A percentile compares a stretch with the other conserved stretches of the same genome.
Evolutionary conservation across 2,888 invertebrate genomes (phyloP).

Genomic region (Ormyrus labotus): DNA sequence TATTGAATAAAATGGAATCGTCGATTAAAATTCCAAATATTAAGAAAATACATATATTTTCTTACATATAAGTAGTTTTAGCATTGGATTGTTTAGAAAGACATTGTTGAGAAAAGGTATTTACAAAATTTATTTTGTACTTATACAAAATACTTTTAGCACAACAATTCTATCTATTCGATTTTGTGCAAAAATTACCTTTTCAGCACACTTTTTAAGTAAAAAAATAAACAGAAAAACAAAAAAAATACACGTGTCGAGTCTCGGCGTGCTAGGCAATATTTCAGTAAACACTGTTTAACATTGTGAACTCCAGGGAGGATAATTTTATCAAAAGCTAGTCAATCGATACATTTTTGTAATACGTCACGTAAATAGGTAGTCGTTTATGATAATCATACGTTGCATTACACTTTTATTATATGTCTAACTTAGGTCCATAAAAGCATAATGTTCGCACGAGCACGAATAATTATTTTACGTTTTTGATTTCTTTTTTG

Average conservation of each 20-base stretch:
- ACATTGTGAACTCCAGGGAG: conserved; percentile 43
- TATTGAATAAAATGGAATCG: not conserved
- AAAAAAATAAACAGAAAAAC: conserved; percentile 1
- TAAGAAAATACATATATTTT: not conserved
- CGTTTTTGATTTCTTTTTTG: conserved; percentile 29
- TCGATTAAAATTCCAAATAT: conserved; percentile 1
- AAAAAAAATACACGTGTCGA: conserved; percentile 31
- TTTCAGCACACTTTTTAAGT: not conserved
- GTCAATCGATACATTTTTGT: conserved; percentile 58
- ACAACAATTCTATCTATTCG: not conserved
- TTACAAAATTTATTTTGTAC: not conserved
- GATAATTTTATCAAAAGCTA: conserved; percentile 57
- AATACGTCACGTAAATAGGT: conserved; percentile 57
- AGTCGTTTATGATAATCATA: conserved; percentile 53
- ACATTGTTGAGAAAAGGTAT: not conserved
- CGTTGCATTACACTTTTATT: conserved; percentile 55
- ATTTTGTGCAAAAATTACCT: not conserved
- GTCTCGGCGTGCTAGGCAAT: conserved; percentile 43
- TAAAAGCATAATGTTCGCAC: conserved; percentile 43
- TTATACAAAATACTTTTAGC: conserved; percentile 5
- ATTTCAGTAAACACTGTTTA: conserved; percentile 50
- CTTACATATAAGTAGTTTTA: not conserved
- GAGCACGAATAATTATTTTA: conserved; percentile 39
- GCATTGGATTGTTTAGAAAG: not conserved
- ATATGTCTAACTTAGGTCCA: conserved; percentile 52